phyloP scores from a whole-genome alignment of 2,113 vertebrate species.

The Rhizomys pruinosus region DNA sequence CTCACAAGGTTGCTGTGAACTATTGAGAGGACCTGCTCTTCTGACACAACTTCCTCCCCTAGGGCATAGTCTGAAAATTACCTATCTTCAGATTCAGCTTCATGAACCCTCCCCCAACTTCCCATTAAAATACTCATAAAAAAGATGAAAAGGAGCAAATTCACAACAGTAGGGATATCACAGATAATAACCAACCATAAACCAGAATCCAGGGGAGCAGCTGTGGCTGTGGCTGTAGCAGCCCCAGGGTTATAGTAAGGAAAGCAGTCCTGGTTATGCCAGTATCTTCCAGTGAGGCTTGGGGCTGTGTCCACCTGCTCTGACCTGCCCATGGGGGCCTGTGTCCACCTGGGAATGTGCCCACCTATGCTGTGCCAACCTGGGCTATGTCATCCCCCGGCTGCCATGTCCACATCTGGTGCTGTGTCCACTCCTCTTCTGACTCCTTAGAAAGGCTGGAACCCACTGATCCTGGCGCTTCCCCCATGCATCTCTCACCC shows the following conservation, averaged over 20 bases:
- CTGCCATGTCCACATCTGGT: too few relatives aligned
- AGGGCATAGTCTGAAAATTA: neutral
- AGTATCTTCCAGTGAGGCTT: neutral
- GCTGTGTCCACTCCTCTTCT: neutral
- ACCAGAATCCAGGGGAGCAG: neutral
- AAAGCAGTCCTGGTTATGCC: neutral
- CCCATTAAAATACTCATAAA: slow-evolving; percentile 34
- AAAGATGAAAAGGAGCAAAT: slow-evolving; percentile 49
- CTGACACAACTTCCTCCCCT: rapidly evolving
- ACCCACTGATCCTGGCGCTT: neutral
- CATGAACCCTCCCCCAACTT: neutral
- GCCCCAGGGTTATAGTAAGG: rapidly evolving
- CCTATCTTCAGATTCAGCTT: neutral
- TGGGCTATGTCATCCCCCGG: too few relatives aligned
- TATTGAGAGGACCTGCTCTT: neutral
- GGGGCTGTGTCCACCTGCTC: neutral
- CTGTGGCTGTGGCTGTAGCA: rapidly evolving
- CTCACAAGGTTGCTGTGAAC: neutral
- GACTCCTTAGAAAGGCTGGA: neutral
- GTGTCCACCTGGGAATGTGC: too few relatives aligned
- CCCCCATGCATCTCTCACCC: rapidly evolving
- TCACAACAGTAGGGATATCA: slow-evolving; percentile 28
- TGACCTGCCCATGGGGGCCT: too few relatives aligned
- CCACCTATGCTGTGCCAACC: too few relatives aligned
- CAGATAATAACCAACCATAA: neutral